Evolutionary conservation across 2,797 vertebrate species (phyloP).

Genomic region (Syncerus caffer): DNA sequence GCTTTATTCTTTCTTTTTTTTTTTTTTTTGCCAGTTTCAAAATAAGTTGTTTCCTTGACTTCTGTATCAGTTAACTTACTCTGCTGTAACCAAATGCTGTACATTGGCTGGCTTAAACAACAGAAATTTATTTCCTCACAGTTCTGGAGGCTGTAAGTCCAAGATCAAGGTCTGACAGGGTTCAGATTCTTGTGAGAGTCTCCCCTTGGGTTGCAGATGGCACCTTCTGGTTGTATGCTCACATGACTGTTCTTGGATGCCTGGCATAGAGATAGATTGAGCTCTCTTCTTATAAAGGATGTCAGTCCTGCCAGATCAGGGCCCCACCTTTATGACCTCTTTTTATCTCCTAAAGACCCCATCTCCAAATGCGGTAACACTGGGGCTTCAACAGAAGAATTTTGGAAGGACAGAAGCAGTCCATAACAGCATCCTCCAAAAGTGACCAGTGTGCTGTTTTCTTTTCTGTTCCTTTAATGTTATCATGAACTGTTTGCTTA

Average conservation of each 20-base stretch:
- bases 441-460: neutral
- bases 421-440: neutral
- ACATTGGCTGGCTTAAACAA: neutral
- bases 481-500: neutral
- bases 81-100: neutral
- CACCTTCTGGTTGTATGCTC: neutral
- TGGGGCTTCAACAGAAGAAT: neutral
- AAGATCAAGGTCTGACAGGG: neutral
- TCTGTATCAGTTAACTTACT: neutral
- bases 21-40: neutral
- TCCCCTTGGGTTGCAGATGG: neutral
- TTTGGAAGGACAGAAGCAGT: neutral
- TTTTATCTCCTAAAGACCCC: neutral
- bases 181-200: neutral
- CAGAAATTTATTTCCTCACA: neutral
- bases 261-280: neutral
- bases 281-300: neutral
- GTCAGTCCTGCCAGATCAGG: neutral
- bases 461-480: neutral
- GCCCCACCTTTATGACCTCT: neutral
- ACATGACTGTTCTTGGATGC: neutral
- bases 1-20: neutral
- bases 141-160: neutral
- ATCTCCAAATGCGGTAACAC: neutral
- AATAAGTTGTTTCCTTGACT: neutral